These are phyloP conservation scores for Oryzias curvinotus DNA, from an alignment of 2,113 vertebrate genomes.

Conservation along the genomic window DNA sequence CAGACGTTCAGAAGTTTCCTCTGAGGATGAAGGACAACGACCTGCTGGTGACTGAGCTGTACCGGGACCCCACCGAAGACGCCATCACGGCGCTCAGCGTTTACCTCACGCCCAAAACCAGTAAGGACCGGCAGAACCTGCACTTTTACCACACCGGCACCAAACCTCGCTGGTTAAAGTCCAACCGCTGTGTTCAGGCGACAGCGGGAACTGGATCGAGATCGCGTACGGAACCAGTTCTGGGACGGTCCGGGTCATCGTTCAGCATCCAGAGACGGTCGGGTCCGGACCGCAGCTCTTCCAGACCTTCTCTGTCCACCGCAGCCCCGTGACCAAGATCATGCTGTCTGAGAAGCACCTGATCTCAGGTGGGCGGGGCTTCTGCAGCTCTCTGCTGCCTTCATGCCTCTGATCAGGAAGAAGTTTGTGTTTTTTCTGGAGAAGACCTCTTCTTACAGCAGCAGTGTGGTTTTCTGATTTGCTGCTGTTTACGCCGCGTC, in stretches of 20 bases:
- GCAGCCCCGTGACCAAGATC: conserved; percentile 90
- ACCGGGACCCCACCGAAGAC: conserved; percentile 87
- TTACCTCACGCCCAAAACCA: conserved; percentile 92
- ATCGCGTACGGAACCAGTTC: conserved; percentile 92
- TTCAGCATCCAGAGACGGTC: conserved; percentile 92
- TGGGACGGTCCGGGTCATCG: conserved; percentile 87
- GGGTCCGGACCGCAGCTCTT: conserved; percentile 91
- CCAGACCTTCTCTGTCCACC: conserved; percentile 92
- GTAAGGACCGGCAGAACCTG: conserved; percentile 56
- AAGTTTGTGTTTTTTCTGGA: too few relatives aligned
- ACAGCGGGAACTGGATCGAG: conserved; percentile 95
- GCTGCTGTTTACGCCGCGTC: background rate
- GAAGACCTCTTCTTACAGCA: too few relatives aligned
- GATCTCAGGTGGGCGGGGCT: conserved; percentile 70
- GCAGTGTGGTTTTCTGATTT: too few relatives aligned
- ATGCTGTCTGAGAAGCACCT: conserved; percentile 93
- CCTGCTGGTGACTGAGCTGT: conserved; percentile 90
- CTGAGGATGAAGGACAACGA: conserved; percentile 94
- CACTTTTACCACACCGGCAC: too few relatives aligned
- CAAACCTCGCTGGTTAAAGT: too few relatives aligned
- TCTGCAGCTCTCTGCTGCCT: background rate
- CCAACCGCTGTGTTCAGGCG: conserved; percentile 72
- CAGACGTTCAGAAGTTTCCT: conserved; percentile 90
- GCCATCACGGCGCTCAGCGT: conserved; percentile 91
- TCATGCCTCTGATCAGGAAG: too few relatives aligned